Conservation (phyloP, 2,797 vertebrate genomes). For the Staurois parvus region DNA sequence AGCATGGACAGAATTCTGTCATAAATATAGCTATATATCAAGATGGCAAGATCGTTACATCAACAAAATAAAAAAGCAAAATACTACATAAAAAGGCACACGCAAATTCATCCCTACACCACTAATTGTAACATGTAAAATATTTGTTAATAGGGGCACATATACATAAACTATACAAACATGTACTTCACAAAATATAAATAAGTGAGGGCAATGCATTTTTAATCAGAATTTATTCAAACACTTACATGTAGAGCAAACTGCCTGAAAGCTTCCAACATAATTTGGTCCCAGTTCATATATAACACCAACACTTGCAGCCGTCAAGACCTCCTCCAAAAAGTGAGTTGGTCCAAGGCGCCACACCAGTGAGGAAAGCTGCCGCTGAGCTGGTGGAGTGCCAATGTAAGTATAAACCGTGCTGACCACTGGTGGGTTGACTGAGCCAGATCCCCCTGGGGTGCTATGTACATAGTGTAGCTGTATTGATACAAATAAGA, state of each 20-base stretch:
- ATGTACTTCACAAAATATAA: too few relatives aligned
- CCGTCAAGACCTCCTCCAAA: slow-evolving; percentile 93
- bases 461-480: slow-evolving; percentile 94
- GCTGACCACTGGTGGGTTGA: slow-evolving; percentile 92
- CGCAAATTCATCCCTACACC: too few relatives aligned
- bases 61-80: too few relatives aligned
- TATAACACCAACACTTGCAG: slow-evolving; percentile 85
- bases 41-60: too few relatives aligned
- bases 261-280: slow-evolving; percentile 94
- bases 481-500: slow-evolving; percentile 70
- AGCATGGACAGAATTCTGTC: too few relatives aligned
- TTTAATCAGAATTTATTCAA: not conserved
- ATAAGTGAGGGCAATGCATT: too few relatives aligned
- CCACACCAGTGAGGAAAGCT: slow-evolving; percentile 91
- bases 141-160: too few relatives aligned
- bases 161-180: too few relatives aligned
- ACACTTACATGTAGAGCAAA: slow-evolving; percentile 89
- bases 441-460: slow-evolving; percentile 90
- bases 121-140: too few relatives aligned
- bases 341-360: slow-evolving; percentile 94
- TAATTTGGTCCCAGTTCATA: slow-evolving; percentile 94
- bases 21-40: too few relatives aligned
- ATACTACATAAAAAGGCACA: too few relatives aligned
- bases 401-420: slow-evolving; percentile 93
- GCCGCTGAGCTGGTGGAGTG: slow-evolving; percentile 92